Evolutionary conservation across 2,888 invertebrate genomes (phyloP).

Genomic region (Syritta pipiens): DNA sequence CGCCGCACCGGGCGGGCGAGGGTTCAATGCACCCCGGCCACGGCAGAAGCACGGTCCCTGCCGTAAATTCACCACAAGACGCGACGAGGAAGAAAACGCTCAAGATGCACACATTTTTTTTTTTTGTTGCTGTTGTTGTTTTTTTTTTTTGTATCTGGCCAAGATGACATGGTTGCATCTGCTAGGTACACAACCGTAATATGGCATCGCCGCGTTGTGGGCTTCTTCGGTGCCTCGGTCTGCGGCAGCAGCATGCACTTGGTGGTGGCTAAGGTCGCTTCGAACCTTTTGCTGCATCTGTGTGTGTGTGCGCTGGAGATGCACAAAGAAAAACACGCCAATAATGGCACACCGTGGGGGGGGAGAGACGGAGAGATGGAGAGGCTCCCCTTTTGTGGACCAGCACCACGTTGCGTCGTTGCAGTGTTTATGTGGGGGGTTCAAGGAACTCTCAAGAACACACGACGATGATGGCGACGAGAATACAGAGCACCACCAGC

Average conservation of each 20-base stretch:
- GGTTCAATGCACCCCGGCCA: conserved; percentile 56
- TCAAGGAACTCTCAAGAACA: conserved; percentile 55
- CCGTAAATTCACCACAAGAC: conserved; percentile 37
- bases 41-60: conserved; percentile 21
- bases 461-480: conserved; percentile 48
- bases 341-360: conserved; percentile 40
- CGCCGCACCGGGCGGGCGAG: conserved; percentile 2
- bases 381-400: conserved; percentile 41
- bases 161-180: conserved; percentile 61
- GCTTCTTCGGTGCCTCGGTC: conserved; percentile 37
- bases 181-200: conserved; percentile 46
- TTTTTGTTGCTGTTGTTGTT: too few relatives aligned
- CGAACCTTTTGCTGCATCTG: conserved; percentile 33
- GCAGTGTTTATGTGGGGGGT: conserved; percentile 40
- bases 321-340: conserved; percentile 39
- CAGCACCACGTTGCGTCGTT: background rate
- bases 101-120: conserved; percentile 27
- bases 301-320: conserved; percentile 16
- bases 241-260: background rate
- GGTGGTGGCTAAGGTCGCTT: conserved; percentile 56
- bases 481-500: conserved; percentile 55
- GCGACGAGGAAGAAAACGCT: conserved; percentile 53
- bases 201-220: conserved; percentile 47
- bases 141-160: background rate
- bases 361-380: conserved; percentile 1